Evolutionary conservation across 2,113 vertebrate species (phyloP).

Genomic region (Sorex araneus): DNA sequence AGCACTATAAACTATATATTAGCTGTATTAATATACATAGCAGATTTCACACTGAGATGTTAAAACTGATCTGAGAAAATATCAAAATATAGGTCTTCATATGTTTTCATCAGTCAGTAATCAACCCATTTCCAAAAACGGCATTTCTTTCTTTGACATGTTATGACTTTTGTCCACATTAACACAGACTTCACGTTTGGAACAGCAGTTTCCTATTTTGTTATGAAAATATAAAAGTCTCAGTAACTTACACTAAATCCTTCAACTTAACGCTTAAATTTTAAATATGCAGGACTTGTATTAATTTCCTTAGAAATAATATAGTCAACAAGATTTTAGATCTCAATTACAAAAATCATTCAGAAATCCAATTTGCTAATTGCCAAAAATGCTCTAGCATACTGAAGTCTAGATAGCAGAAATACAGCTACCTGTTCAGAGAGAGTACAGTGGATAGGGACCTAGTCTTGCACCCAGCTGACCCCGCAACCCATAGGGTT

Average conservation of each 20-base stretch:
- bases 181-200: background rate
- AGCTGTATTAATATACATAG: background rate
- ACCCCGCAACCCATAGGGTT: too few relatives aligned
- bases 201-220: background rate
- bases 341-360: background rate
- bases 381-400: background rate
- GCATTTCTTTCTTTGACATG: background rate
- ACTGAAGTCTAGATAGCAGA: background rate
- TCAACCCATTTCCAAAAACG: background rate
- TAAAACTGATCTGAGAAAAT: background rate
- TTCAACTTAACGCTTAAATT: background rate
- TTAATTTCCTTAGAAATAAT: background rate
- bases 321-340: background rate
- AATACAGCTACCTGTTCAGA: background rate
- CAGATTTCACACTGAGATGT: constrained; percentile 15
- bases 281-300: background rate
- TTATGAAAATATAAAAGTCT: background rate
- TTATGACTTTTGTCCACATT: background rate
- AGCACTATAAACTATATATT: background rate
- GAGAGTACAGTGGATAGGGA: too few relatives aligned
- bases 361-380: background rate
- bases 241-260: background rate
- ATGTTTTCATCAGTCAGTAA: background rate
- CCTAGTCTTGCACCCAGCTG: too few relatives aligned
- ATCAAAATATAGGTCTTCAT: background rate